phyloP scores from a whole-genome alignment of 2,797 vertebrate genomes.

The Garrulus glandarius region DNA sequence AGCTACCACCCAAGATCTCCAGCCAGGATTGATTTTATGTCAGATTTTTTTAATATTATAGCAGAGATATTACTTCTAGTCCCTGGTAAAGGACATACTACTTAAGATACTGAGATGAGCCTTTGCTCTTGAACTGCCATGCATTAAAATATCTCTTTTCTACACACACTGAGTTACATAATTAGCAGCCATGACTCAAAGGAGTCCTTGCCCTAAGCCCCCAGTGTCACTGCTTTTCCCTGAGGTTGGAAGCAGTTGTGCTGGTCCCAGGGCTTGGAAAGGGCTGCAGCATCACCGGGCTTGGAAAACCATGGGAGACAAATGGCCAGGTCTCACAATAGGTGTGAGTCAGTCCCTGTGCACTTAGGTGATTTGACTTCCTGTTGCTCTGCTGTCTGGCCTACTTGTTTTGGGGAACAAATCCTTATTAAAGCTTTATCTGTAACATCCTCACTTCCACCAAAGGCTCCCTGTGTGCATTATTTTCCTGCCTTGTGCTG shows the following conservation, averaged over 20 bases:
- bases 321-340: conserved; percentile 18
- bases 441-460: conserved; percentile 30
- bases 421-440: conserved; percentile 6
- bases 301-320: conserved; percentile 2
- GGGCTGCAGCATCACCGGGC: neutral
- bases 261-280: neutral
- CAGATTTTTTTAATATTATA: neutral
- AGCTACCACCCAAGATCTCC: neutral
- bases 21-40: neutral
- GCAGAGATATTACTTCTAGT: neutral
- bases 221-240: neutral
- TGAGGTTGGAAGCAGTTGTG: neutral
- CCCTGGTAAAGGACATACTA: neutral
- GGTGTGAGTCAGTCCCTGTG: conserved; percentile 10
- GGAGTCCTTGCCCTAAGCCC: conserved; percentile 1
- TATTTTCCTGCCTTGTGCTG: conserved; percentile 31
- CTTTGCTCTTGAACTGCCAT: neutral
- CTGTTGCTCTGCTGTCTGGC: conserved; percentile 3
- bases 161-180: neutral
- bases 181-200: neutral
- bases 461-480: neutral
- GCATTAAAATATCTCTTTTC: neutral
- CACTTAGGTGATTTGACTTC: conserved; percentile 27
- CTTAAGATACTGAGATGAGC: neutral
- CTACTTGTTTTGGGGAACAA: conserved; percentile 36